Conservation (phyloP, 2,113 vertebrate genomes). For the Dermatemys mawii region DNA sequence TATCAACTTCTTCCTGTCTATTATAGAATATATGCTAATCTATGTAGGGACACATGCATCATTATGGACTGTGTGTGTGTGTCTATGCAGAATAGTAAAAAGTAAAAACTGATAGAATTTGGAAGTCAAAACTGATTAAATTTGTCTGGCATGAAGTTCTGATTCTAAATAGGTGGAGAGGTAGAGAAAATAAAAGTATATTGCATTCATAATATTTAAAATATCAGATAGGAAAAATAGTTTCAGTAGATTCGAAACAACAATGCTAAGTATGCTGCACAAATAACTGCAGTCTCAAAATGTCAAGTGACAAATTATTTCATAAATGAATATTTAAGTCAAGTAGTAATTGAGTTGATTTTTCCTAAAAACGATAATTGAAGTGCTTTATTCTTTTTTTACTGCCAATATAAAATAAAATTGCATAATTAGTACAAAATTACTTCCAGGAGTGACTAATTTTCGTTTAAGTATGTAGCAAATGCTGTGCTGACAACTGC, state of each 20-base stretch:
- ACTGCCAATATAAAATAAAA: slow-evolving; percentile 73
- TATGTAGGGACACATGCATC: neutral
- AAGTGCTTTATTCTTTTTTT: slow-evolving; percentile 46
- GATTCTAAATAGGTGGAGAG: neutral
- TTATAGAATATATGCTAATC: slow-evolving; percentile 38
- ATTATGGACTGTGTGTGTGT: neutral
- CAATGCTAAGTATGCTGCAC: slow-evolving; percentile 10
- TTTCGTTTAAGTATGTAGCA: slow-evolving; percentile 54
- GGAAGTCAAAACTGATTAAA: neutral
- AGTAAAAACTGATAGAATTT: neutral
- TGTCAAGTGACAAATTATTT: slow-evolving; percentile 73
- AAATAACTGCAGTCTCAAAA: slow-evolving; percentile 46
- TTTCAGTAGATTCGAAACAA: slow-evolving; percentile 27
- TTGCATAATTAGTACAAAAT: slow-evolving; percentile 74
- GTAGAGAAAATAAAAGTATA: neutral
- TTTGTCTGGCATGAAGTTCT: neutral
- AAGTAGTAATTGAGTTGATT: slow-evolving; percentile 72
- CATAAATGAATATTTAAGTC: slow-evolving; percentile 69
- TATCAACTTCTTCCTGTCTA: slow-evolving; percentile 31
- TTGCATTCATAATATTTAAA: neutral
- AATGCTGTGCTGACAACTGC: slow-evolving; percentile 12
- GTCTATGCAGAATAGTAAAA: neutral
- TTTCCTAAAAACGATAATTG: slow-evolving; percentile 60
- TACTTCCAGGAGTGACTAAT: slow-evolving; percentile 65
- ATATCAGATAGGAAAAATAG: neutral